phyloP scores from a whole-genome alignment of 2,797 vertebrate species.

The Sphenodon punctatus region DNA sequence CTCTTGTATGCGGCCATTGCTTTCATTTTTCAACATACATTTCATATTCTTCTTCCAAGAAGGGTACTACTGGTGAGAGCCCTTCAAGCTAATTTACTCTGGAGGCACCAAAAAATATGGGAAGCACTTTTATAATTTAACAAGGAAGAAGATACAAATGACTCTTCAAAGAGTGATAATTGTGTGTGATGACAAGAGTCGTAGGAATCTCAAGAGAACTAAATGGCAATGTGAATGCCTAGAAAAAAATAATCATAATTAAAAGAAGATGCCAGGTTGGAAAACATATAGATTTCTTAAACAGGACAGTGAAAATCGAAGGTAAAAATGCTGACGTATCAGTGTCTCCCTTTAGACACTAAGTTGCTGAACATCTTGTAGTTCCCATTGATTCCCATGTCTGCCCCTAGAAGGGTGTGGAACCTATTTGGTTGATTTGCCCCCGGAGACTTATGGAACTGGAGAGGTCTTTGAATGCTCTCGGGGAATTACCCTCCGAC shows the following conservation, averaged over 20 bases:
- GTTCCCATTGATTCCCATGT: too few species aligned
- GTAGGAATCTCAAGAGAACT: slow-evolving; percentile 11
- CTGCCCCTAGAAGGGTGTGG: too few species aligned
- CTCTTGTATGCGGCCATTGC: neutral
- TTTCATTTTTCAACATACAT: neutral
- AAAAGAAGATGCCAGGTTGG: neutral
- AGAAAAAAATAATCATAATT: slow-evolving; percentile 6
- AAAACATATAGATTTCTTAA: slow-evolving; percentile 12
- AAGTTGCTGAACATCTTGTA: too few species aligned
- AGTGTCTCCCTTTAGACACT: too few species aligned
- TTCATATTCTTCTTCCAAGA: neutral
- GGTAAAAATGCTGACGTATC: too few species aligned
- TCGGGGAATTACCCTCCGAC: too few species aligned
- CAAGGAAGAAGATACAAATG: slow-evolving; percentile 1
- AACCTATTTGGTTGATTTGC: too few species aligned
- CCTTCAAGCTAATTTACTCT: neutral
- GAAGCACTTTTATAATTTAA: neutral
- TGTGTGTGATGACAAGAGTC: slow-evolving; percentile 9
- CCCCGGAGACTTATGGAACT: too few species aligned
- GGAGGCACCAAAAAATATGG: slow-evolving; percentile 7
- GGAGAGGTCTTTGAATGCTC: too few species aligned
- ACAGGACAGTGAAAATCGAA: too few species aligned
- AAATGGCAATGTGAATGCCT: neutral
- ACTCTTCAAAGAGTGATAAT: slow-evolving; percentile 23
- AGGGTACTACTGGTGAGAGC: slow-evolving; percentile 4